These are phyloP conservation scores for Menura novaehollandiae DNA, from an alignment of 2,113 vertebrate species.

Conservation along the genomic window DNA sequence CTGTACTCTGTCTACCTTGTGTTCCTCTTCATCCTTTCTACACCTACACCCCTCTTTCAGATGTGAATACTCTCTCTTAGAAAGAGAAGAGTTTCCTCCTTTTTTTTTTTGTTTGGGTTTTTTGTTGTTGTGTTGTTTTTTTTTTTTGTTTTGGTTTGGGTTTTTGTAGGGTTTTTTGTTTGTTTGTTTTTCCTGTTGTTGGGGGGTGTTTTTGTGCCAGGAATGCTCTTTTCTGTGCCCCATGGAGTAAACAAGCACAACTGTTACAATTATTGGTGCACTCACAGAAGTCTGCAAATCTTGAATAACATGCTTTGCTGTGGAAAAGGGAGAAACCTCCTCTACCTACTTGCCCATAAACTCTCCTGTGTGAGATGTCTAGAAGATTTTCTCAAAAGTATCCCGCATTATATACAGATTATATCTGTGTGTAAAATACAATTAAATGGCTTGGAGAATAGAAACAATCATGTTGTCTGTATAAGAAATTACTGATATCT, in stretches of 20 bases:
- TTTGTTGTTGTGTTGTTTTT: too few species aligned
- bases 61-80: background rate
- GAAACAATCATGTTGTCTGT: background rate
- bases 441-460: background rate
- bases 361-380: background rate
- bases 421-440: background rate
- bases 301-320: background rate
- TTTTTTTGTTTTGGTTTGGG: background rate
- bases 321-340: background rate
- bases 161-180: too few species aligned
- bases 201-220: background rate
- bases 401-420: background rate
- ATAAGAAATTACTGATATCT: background rate
- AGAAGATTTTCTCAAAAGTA: background rate
- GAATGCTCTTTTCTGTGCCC: background rate
- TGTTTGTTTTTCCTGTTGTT: too few species aligned
- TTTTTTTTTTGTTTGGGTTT: background rate
- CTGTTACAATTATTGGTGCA: background rate
- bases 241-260: background rate
- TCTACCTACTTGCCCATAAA: background rate
- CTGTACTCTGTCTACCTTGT: background rate
- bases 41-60: rapidly evolving
- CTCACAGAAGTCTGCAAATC: background rate
- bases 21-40: background rate
- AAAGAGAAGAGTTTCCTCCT: background rate